Evolutionary conservation across 2,113 vertebrate species (phyloP).

Genomic region (Rissa tridactyla): DNA sequence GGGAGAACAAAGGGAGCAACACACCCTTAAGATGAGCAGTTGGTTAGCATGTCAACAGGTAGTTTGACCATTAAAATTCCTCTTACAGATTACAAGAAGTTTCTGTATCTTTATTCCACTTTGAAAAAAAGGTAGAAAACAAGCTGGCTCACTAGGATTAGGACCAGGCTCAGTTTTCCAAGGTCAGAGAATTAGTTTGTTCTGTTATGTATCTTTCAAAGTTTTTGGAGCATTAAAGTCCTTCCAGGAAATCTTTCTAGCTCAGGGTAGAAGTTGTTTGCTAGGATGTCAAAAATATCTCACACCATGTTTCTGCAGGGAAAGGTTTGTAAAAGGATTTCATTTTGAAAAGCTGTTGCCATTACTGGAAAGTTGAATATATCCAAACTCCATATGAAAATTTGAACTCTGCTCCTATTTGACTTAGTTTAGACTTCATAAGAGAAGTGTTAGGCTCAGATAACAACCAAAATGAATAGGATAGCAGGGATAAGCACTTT

Average conservation of each 20-base stretch:
- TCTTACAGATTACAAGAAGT: neutral
- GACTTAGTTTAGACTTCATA: neutral
- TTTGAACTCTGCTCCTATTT: conserved; percentile 40
- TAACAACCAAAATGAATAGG: neutral
- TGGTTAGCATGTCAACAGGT: neutral
- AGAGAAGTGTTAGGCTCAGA: neutral
- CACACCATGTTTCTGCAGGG: neutral
- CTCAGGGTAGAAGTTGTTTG: conserved; percentile 16
- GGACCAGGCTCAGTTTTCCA: neutral
- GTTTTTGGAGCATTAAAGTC: neutral
- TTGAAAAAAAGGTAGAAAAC: neutral
- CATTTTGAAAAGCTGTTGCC: conserved; percentile 39
- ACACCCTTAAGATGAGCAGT: neutral
- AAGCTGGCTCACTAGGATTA: neutral
- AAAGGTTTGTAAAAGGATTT: conserved; percentile 36
- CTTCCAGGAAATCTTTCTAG: conserved; percentile 23
- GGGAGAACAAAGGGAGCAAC: neutral
- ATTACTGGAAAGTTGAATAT: conserved; percentile 26
- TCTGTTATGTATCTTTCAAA: neutral
- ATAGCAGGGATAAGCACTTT: neutral
- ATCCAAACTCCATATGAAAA: conserved; percentile 43
- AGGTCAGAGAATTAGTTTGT: neutral
- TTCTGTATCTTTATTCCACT: neutral
- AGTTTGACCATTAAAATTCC: neutral
- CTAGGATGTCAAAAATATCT: conserved; percentile 19